Percentiles rank a stretch among this genome's conserved stretches.
phyloP scores from a whole-genome alignment of 2,888 invertebrate species.

The Monoplex corrugatus region DNA sequence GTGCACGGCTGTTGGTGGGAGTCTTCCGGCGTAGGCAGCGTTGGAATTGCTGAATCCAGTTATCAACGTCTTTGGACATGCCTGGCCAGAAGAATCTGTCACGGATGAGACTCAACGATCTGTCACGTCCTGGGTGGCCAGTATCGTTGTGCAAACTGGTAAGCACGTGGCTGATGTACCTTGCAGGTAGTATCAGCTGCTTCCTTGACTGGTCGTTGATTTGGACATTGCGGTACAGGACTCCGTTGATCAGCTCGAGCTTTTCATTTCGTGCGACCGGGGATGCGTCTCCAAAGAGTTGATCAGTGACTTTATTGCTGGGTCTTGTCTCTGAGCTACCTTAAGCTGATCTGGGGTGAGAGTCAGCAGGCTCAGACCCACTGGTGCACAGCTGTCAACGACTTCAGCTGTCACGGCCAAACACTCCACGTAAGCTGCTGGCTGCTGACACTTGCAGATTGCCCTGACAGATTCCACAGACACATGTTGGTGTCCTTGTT shows the following conservation, averaged over 20 bases:
- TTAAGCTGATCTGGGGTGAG: not conserved
- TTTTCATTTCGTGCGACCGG: not conserved
- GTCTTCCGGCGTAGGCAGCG: constrained; percentile 26
- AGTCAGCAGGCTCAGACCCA: too few relatives aligned
- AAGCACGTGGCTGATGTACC: not conserved
- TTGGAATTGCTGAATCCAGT: not conserved
- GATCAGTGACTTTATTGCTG: not conserved
- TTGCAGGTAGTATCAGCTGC: constrained; percentile 31
- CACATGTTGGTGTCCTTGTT: not conserved
- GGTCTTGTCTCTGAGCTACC: not conserved
- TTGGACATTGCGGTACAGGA: not conserved
- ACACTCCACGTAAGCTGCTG: too few relatives aligned
- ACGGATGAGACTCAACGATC: not conserved
- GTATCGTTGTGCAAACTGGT: not conserved
- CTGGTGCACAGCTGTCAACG: not conserved
- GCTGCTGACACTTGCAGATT: not conserved
- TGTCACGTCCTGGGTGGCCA: constrained; percentile 14
- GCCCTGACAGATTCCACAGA: not conserved
- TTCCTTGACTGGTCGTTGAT: not conserved
- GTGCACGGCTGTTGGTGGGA: constrained; percentile 2
- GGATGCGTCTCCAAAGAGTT: not conserved
- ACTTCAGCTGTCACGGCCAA: not conserved
- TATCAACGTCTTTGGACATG: not conserved
- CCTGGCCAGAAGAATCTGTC: constrained; percentile 42
- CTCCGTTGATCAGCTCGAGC: not conserved